These are phyloP conservation scores for Corythornis cristatus DNA, from an alignment of 2,113 vertebrate species.

Conservation along the genomic window DNA sequence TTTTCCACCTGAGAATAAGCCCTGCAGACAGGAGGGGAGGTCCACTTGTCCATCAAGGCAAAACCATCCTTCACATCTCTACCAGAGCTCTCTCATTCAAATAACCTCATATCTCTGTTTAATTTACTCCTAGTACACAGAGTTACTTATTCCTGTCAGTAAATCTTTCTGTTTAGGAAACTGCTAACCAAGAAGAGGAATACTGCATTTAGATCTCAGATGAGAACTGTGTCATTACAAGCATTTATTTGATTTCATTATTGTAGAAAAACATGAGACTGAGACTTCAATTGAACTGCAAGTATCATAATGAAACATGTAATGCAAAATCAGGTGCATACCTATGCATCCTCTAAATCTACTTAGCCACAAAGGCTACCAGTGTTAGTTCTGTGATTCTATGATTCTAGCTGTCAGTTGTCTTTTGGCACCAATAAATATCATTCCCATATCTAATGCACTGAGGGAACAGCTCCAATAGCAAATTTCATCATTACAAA, in stretches of 20 bases:
- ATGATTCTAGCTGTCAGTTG: accelerated
- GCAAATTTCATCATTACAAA: background rate
- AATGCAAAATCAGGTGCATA: background rate
- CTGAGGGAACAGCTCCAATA: background rate
- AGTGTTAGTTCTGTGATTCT: background rate
- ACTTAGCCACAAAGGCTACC: background rate
- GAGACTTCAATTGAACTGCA: background rate
- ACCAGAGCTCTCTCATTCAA: background rate
- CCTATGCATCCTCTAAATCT: background rate
- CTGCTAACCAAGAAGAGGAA: background rate
- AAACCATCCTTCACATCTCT: background rate
- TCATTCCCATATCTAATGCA: background rate
- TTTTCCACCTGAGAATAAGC: background rate
- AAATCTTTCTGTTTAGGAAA: background rate
- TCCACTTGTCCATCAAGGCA: background rate
- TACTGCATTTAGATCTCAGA: background rate
- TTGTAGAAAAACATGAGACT: background rate
- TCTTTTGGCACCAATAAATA: background rate
- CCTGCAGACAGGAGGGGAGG: background rate
- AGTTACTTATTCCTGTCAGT: background rate
- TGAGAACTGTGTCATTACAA: background rate
- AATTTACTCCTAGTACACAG: background rate
- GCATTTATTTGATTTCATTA: background rate
- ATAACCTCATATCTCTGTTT: background rate
- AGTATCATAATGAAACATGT: background rate